Percentiles rank a stretch among this genome's conserved stretches.
Conservation (phyloP, 1,140 invertebrate genomes). For the Prorops nasuta region DNA sequence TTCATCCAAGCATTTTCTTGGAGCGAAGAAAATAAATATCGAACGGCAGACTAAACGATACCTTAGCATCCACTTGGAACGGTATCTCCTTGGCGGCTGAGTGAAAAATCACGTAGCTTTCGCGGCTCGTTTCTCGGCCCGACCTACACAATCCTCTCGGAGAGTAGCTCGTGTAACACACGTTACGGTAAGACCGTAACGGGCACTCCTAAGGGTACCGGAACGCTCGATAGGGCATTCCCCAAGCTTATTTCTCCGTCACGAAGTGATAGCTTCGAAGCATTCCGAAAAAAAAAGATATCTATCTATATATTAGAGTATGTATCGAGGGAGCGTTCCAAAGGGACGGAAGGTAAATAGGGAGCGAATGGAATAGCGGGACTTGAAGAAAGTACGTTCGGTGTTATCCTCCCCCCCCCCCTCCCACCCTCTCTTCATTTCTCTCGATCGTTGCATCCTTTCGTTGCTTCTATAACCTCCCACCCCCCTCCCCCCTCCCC, state of each 20-base stretch:
- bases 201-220: neutral
- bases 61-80: too few species aligned
- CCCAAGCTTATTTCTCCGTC: conserved; percentile 20
- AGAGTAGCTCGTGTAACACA: neutral
- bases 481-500: neutral
- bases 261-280: conserved; percentile 12
- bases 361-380: conserved; percentile 26
- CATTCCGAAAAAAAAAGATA: conserved; percentile 30
- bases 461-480: neutral
- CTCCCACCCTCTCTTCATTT: neutral
- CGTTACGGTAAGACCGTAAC: neutral
- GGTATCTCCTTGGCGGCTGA: too few species aligned
- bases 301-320: neutral
- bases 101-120: neutral
- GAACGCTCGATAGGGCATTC: neutral
- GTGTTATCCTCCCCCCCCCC: conserved; percentile 6
- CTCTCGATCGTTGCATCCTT: neutral
- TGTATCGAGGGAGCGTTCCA: conserved; percentile 4
- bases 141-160: neutral
- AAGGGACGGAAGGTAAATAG: conserved; percentile 35
- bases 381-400: conserved; percentile 24
- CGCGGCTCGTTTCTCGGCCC: conserved; percentile 4
- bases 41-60: too few species aligned
- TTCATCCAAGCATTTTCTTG: too few species aligned
- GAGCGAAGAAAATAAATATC: too few species aligned